A percentile compares a stretch with the other conserved stretches of the same genome.
Evolutionary conservation across 2,888 invertebrate species (phyloP).

Genomic region (Tenthredo mesomela): DNA sequence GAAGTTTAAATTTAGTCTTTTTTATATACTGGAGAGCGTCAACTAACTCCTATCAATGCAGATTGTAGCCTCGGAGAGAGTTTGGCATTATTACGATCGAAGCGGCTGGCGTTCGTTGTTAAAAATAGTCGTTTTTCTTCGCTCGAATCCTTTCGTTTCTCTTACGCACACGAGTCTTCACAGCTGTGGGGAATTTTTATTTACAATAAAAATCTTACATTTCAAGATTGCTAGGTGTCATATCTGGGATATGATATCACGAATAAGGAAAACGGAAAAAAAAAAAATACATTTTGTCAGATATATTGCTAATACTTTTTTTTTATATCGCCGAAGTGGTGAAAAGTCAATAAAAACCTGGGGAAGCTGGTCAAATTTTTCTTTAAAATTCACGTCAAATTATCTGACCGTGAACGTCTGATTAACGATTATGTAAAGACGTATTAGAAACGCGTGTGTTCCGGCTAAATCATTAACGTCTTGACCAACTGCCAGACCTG

Average conservation of each 20-base stretch:
- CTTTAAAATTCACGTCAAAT: neutral
- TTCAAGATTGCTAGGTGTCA: neutral
- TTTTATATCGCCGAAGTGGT: no score
- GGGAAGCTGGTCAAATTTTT: neutral
- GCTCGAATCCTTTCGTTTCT: slow-evolving; percentile 1
- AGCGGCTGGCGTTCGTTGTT: slow-evolving; percentile 38
- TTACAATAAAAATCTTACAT: neutral
- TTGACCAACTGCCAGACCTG: slow-evolving; percentile 7
- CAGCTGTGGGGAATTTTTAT: neutral
- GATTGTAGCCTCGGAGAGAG: slow-evolving; percentile 31
- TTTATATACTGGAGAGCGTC: slow-evolving; percentile 36
- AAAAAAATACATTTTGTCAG: neutral
- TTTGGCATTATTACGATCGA: slow-evolving; percentile 45
- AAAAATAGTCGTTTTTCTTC: slow-evolving; percentile 40
- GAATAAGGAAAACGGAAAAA: slow-evolving; percentile 12
- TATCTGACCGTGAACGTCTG: neutral
- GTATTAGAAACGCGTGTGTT: neutral
- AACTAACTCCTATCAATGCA: slow-evolving; percentile 43
- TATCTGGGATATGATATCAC: neutral
- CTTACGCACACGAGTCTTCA: neutral
- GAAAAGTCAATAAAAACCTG: neutral
- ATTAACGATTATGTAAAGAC: neutral
- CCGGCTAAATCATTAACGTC: neutral
- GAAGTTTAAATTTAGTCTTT: slow-evolving; percentile 48
- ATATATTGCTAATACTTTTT: neutral